These are phyloP conservation scores for Protula sp. DNA, from an alignment of 2,888 invertebrate genomes.

Conservation along the genomic window DNA sequence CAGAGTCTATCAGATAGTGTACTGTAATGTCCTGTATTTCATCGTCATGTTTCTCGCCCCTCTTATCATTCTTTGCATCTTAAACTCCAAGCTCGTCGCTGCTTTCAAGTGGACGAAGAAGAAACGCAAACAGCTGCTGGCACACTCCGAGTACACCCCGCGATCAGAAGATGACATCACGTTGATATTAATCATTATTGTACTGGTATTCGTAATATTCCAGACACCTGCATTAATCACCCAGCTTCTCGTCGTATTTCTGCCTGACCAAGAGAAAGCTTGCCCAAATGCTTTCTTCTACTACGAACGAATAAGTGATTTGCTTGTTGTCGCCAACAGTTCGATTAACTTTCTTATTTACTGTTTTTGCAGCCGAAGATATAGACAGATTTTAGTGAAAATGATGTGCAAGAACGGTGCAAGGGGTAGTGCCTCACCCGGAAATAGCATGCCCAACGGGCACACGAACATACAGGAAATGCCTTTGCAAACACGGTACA, in stretches of 20 bases:
- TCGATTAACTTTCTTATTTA: slow-evolving; percentile 20
- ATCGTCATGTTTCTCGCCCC: slow-evolving; percentile 16
- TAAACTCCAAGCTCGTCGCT: slow-evolving; percentile 16
- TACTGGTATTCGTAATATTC: slow-evolving; percentile 16
- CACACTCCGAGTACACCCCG: slow-evolving; percentile 2
- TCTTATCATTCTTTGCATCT: slow-evolving; percentile 10
- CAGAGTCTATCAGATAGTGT: slow-evolving; percentile 14
- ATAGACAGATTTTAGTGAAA: slow-evolving; percentile 11
- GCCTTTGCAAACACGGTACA: too few species aligned
- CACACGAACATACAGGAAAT: too few species aligned
- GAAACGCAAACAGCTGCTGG: slow-evolving; percentile 13
- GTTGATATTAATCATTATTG: slow-evolving; percentile 16
- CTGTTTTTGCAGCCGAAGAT: slow-evolving; percentile 16
- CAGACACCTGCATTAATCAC: slow-evolving; percentile 19
- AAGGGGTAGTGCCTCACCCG: too few species aligned
- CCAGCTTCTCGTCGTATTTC: slow-evolving; percentile 12
- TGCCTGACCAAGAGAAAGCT: background rate
- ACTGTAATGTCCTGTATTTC: slow-evolving; percentile 15
- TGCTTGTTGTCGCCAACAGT: slow-evolving; percentile 16
- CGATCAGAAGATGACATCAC: slow-evolving; percentile 20
- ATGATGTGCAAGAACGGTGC: slow-evolving; percentile 10
- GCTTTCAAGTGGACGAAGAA: slow-evolving; percentile 14
- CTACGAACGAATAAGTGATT: slow-evolving; percentile 16
- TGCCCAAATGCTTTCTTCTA: slow-evolving; percentile 14
- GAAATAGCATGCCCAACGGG: too few species aligned